Conservation (phyloP, 2,113 vertebrate genomes). For the Malurus cyaneus region DNA sequence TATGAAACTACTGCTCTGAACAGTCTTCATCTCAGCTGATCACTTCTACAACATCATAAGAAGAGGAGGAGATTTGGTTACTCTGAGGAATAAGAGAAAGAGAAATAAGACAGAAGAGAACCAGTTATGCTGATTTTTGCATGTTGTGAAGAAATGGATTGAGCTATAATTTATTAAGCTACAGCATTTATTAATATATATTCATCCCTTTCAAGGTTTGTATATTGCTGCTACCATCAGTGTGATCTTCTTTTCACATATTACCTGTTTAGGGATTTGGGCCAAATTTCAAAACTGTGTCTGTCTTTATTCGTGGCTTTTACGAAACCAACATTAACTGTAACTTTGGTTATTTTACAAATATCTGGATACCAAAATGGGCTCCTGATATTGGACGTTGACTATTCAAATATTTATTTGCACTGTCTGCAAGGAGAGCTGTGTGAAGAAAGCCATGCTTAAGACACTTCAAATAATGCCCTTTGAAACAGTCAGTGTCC, state of each 20-base stretch:
- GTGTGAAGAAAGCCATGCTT: neutral
- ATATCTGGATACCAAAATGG: neutral
- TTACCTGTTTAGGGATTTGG: neutral
- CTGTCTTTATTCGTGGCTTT: neutral
- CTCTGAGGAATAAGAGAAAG: neutral
- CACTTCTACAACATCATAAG: neutral
- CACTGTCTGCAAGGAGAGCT: neutral
- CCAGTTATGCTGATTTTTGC: neutral
- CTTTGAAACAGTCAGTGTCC: neutral
- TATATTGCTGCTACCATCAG: neutral
- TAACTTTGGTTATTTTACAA: neutral
- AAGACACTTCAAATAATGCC: neutral
- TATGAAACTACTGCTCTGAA: neutral
- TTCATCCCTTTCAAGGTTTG: neutral
- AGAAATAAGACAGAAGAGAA: neutral
- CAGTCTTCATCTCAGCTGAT: neutral
- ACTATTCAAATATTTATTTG: neutral
- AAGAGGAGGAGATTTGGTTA: neutral
- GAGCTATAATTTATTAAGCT: neutral
- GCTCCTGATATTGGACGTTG: neutral
- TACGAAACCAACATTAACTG: neutral
- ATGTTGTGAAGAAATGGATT: neutral
- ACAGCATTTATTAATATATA: neutral
- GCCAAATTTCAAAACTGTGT: neutral
- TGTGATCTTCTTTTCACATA: neutral